phyloP scores from a whole-genome alignment of 2,888 invertebrate species.

The Caenorhabditis plicata region DNA sequence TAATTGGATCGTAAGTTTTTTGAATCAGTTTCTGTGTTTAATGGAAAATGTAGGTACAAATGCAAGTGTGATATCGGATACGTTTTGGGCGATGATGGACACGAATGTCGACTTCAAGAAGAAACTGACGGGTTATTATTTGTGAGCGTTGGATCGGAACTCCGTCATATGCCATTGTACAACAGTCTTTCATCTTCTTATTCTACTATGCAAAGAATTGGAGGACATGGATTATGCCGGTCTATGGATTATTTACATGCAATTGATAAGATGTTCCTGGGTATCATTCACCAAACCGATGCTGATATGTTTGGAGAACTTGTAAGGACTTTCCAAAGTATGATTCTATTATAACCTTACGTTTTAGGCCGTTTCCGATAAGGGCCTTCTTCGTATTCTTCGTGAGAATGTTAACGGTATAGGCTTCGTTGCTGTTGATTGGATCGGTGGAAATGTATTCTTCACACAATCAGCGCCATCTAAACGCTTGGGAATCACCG shows the following conservation, averaged over 20 bases:
- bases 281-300: neutral
- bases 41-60: conserved; percentile 69
- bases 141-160: conserved; percentile 17
- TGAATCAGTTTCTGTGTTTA: neutral
- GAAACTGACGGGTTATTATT: conserved; percentile 11
- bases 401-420: conserved; percentile 32
- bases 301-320: conserved; percentile 11
- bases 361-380: conserved; percentile 4
- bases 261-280: conserved; percentile 10
- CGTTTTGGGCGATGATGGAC: conserved; percentile 29
- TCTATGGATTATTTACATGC: conserved; percentile 8
- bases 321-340: neutral
- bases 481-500: conserved; percentile 26
- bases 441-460: conserved; percentile 38
- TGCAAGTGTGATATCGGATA: conserved; percentile 47
- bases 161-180: conserved; percentile 16
- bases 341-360: neutral
- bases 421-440: conserved; percentile 40
- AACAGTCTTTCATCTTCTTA: conserved; percentile 6
- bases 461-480: conserved; percentile 35
- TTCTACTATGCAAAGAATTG: conserved; percentile 3
- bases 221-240: conserved; percentile 1
- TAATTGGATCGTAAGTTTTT: conserved; percentile 68
- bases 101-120: conserved; percentile 18
- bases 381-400: conserved; percentile 14